Evolutionary conservation across 2,888 invertebrate genomes (phyloP).

Genomic region (Atrina japonica): DNA sequence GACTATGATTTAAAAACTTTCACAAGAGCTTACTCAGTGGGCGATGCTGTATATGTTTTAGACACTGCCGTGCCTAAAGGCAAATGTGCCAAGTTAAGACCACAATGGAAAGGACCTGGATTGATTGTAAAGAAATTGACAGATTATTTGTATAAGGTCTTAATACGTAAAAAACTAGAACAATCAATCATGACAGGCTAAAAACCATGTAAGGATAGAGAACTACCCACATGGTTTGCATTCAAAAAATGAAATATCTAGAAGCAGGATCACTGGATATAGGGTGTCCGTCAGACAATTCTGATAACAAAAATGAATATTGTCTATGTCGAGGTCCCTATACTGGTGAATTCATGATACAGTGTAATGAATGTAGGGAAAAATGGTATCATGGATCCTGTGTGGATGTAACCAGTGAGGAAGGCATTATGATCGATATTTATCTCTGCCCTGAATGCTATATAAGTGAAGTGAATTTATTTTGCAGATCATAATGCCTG

Average conservation of each 20-base stretch:
- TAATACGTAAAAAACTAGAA: not conserved
- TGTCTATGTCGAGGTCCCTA: conserved; percentile 15
- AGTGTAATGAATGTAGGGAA: conserved; percentile 13
- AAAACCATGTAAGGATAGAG: conserved; percentile 18
- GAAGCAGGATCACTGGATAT: not conserved
- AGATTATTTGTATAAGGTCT: conserved; percentile 1
- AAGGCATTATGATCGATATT: not conserved
- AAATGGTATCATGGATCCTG: conserved; percentile 18
- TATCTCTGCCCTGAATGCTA: not conserved
- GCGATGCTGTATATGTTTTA: conserved; percentile 15
- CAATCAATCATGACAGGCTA: conserved; percentile 26
- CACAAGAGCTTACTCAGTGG: not conserved
- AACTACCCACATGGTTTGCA: conserved; percentile 3
- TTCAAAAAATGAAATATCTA: not conserved
- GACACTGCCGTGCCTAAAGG: conserved; percentile 16
- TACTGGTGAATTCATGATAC: conserved; percentile 24
- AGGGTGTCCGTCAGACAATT: not conserved
- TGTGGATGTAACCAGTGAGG: not conserved
- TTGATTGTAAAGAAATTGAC: conserved; percentile 9
- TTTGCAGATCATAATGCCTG: not conserved
- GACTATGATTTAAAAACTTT: conserved; percentile 25
- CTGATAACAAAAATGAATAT: not conserved
- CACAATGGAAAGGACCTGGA: conserved; percentile 28
- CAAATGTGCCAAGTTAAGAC: conserved; percentile 7
- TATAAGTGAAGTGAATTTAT: not conserved